A percentile compares a stretch with the other conserved stretches of the same genome.
These are phyloP conservation scores for Stegodyphus dumicola DNA, from an alignment of 1,140 invertebrate species.

Conservation along the genomic window DNA sequence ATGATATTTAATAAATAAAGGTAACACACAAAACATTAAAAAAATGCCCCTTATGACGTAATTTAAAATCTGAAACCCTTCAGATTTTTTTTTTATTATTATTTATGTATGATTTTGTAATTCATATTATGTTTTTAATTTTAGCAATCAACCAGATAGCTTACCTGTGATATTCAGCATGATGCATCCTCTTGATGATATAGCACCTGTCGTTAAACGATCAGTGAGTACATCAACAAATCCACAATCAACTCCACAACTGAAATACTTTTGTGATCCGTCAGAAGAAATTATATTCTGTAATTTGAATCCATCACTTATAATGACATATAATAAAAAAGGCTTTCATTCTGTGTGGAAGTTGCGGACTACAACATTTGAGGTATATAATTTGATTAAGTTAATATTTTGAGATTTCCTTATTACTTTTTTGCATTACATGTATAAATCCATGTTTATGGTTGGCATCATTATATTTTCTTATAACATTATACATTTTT, in stretches of 20 bases:
- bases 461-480: too few relatives aligned
- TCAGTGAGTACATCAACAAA: neutral
- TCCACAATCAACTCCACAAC: neutral
- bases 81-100: neutral
- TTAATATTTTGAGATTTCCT: too few relatives aligned
- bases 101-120: neutral
- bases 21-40: too few relatives aligned
- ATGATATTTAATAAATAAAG: too few relatives aligned
- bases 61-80: too few relatives aligned
- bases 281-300: conserved; percentile 76
- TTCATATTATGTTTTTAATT: neutral
- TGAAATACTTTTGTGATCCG: conserved; percentile 74
- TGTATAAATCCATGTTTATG: too few relatives aligned
- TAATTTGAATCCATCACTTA: conserved; percentile 75
- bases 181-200: conserved; percentile 88
- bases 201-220: conserved; percentile 80
- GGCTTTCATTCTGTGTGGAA: conserved; percentile 85
- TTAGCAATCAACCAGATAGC: conserved; percentile 37
- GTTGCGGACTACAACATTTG: conserved; percentile 79
- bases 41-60: too few relatives aligned
- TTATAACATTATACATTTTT: too few relatives aligned
- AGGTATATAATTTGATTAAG: conserved; percentile 72
- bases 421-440: too few relatives aligned
- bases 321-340: conserved; percentile 80
- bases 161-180: conserved; percentile 81